These are phyloP conservation scores for Lottia scabra DNA, from an alignment of 2,888 invertebrate genomes.

Conservation along the genomic window DNA sequence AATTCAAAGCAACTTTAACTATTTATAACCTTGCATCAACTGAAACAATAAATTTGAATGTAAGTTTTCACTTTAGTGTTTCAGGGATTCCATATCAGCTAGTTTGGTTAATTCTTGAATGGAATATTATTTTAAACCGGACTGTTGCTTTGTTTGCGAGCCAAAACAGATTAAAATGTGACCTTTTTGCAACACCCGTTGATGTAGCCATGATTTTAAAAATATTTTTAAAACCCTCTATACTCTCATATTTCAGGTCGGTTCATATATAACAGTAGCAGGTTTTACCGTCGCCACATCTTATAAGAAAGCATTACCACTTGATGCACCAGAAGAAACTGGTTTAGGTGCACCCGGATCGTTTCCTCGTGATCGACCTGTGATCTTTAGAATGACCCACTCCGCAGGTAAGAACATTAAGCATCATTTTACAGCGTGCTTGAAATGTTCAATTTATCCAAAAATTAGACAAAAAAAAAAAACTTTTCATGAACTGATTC, in stretches of 20 bases:
- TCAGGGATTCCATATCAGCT: no score
- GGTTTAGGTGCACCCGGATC: slow-evolving; percentile 29
- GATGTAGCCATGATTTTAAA: no score
- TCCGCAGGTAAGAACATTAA: slow-evolving; percentile 28
- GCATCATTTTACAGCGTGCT: slow-evolving; percentile 39
- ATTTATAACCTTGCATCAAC: slow-evolving; percentile 51
- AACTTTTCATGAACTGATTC: no score
- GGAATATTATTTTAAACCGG: no score
- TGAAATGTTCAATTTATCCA: slow-evolving; percentile 7
- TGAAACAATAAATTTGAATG: slow-evolving; percentile 30
- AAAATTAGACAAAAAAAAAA: no score
- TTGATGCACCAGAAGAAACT: slow-evolving; percentile 23
- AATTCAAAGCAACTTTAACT: slow-evolving; percentile 40
- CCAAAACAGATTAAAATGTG: no score
- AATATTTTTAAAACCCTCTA: no score
- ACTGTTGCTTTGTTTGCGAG: no score
- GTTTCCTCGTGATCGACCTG: slow-evolving; percentile 30
- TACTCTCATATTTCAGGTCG: slow-evolving; percentile 35
- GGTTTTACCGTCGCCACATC: slow-evolving; percentile 18
- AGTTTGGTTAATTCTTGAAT: no score
- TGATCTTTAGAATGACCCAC: slow-evolving; percentile 11
- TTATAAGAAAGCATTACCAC: slow-evolving; percentile 33
- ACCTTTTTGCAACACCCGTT: no score
- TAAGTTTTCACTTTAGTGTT: slow-evolving; percentile 28
- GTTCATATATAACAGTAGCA: slow-evolving; percentile 39